A percentile compares a stretch with the other conserved stretches of the same genome.
These are phyloP conservation scores for Lutjanus erythropterus DNA, from an alignment of 2,113 vertebrate species.

Conservation along the genomic window DNA sequence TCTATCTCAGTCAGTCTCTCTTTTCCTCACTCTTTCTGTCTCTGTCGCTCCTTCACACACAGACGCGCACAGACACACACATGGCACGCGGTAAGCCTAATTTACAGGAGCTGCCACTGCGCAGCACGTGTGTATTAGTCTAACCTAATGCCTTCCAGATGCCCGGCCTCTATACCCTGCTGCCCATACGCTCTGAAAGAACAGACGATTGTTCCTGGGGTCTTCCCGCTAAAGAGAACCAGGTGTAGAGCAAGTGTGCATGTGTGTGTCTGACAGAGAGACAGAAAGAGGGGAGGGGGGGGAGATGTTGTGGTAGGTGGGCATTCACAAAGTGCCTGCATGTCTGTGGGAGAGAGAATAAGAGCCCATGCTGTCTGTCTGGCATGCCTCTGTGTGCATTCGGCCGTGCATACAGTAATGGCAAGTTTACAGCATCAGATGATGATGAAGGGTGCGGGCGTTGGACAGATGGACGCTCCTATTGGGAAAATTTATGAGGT, in stretches of 20 bases:
- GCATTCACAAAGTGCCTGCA: neutral
- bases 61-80: slow-evolving; percentile 6
- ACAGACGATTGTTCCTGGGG: slow-evolving; percentile 72
- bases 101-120: slow-evolving; percentile 74
- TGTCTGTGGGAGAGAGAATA: neutral
- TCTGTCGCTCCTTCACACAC: neutral
- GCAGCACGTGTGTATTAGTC: slow-evolving; percentile 67
- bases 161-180: slow-evolving; percentile 42
- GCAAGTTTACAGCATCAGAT: neutral
- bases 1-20: neutral
- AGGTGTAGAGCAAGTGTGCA: slow-evolving; percentile 57
- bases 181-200: slow-evolving; percentile 47
- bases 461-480: slow-evolving; percentile 16
- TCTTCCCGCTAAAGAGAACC: slow-evolving; percentile 70
- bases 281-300: neutral
- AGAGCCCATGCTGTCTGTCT: neutral
- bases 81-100: slow-evolving; percentile 37
- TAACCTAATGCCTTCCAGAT: slow-evolving; percentile 81
- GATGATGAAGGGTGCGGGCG: neutral
- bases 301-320: slow-evolving; percentile 9
- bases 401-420: slow-evolving; percentile 2
- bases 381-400: neutral
- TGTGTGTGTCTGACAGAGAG: neutral
- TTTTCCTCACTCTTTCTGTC: neutral
- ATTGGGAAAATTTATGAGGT: slow-evolving; percentile 18